A percentile compares a stretch with the other conserved stretches of the same genome.
These are phyloP conservation scores for Stomatorhinus ivindoensis DNA, from an alignment of 2,113 vertebrate genomes.

Conservation along the genomic window DNA sequence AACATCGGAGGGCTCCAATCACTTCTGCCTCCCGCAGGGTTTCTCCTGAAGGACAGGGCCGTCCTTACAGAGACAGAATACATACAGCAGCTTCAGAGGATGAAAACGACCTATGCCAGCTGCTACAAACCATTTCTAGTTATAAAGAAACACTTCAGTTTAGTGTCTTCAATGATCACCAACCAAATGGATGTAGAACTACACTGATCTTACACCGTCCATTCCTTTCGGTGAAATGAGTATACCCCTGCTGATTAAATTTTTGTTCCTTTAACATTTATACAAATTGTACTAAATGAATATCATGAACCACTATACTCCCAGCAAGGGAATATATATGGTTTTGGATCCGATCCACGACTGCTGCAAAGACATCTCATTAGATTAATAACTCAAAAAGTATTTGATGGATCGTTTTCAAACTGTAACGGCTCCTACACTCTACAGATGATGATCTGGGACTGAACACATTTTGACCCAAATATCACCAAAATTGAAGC, in stretches of 20 bases:
- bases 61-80: not conserved
- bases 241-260: not conserved
- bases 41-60: not conserved
- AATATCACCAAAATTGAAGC: not conserved
- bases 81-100: not conserved
- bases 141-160: not conserved
- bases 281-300: not conserved
- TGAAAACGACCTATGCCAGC: not conserved
- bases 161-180: not conserved
- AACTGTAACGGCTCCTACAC: not conserved
- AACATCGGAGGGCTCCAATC: constrained; percentile 27
- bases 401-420: not conserved
- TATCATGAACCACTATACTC: not conserved
- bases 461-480: not conserved
- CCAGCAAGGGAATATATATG: not conserved
- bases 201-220: not conserved
- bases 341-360: not conserved
- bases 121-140: not conserved
- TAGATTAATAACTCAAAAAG: not conserved
- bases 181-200: not conserved
- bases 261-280: not conserved
- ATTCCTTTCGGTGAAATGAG: not conserved
- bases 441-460: not conserved
- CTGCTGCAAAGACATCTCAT: not conserved
- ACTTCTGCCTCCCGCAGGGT: not conserved